Evolutionary conservation across 2,113 vertebrate genomes (phyloP), one percentile per base, ranked within the genome.

Genomic region (Tauraco erythrolophus): DNA sequence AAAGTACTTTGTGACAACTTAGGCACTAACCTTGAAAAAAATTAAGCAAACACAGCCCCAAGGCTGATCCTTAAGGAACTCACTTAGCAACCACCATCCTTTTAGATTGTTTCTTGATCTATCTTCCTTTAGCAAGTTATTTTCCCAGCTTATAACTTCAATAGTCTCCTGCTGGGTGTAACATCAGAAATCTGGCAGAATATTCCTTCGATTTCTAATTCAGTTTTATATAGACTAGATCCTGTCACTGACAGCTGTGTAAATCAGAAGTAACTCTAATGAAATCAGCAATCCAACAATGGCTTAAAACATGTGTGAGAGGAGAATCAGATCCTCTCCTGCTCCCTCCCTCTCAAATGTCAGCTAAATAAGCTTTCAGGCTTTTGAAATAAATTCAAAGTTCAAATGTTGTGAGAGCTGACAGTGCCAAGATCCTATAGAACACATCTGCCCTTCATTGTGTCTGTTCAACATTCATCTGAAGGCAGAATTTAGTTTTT

Each of bases 361-460:
- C 77, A 95, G 65, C 61, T 97, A 95, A 96, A 94, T 82, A 91
- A 84, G 57, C 45, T 88, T 89, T 91, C 57, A 88, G 45, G 54
- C 69, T 92, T 97, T 97, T 95, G 91, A 97, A 95, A 95, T 76
- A 91, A 76, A 97, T 91, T 95, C 50, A 39, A 58, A 90, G 92
- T 92, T 95, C 94, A 89, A 90, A 95, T 84, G 30, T 35, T 97
- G 48, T 72, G 70, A 71, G 62, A 71, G 43, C 28, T 91, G 87
- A 96, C 77, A 70, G 65, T 91, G 96, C 97, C 96, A 97, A 95
- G 91, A 91, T 89, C 76, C 76, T 95, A 92, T 89, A 75, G 86
- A 94, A 84, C n/a, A 91, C 91, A 96, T 97, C 91, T 97, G 95
- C 84, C 95, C 91, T 88, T 96, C 89, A 72, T 89, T 94, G 86